Conservation (phyloP, 2,888 invertebrate genomes). For the Athrips mouffetella region DNA sequence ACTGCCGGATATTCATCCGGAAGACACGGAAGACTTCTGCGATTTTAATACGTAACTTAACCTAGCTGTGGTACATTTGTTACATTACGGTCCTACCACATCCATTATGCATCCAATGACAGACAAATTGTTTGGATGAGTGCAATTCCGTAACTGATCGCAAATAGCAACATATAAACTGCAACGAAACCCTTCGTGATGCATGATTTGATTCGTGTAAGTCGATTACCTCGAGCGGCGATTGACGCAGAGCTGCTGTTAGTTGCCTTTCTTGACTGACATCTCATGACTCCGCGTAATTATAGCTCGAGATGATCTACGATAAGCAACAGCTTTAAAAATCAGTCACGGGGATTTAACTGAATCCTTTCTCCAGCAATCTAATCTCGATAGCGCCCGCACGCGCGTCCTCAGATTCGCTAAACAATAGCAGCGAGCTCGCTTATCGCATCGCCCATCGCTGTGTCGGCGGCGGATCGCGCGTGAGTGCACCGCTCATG, state of each 20-base stretch:
- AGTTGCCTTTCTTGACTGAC: background rate
- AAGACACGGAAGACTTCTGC: too few relatives aligned
- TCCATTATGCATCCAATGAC: background rate
- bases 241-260: constrained; percentile 2
- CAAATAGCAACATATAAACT: constrained; percentile 3
- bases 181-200: background rate
- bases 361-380: constrained; percentile 33
- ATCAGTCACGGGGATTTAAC: constrained; percentile 8
- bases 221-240: constrained; percentile 7
- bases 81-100: too few relatives aligned
- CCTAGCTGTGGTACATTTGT: too few relatives aligned
- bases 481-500: constrained; percentile 56
- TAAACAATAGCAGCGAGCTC: constrained; percentile 49
- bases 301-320: background rate
- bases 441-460: constrained; percentile 52
- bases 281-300: constrained; percentile 3
- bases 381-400: constrained; percentile 58
- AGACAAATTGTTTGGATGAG: background rate
- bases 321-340: constrained; percentile 7
- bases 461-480: constrained; percentile 37
- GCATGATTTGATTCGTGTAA: constrained; percentile 3
- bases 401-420: constrained; percentile 44
- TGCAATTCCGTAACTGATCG: background rate
- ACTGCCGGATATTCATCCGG: too few relatives aligned
- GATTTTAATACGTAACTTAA: too few relatives aligned